Evolutionary conservation across 2,888 invertebrate genomes (phyloP).

Genomic region (Andrena praecox): DNA sequence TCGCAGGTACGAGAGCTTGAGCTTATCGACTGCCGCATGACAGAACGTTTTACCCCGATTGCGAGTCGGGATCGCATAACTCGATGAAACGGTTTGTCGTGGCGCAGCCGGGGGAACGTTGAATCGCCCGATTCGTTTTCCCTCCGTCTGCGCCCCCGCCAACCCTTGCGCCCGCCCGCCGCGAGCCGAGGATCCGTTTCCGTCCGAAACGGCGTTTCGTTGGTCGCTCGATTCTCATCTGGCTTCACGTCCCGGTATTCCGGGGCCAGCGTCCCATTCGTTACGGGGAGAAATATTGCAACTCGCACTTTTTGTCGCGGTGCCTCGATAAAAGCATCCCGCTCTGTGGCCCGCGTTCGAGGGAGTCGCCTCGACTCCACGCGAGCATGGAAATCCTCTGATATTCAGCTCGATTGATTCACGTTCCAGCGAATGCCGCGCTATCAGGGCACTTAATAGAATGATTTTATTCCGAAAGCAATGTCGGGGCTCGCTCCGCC

Average conservation of each 20-base stretch:
- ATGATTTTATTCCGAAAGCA: not conserved
- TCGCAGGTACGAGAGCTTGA: slow-evolving; percentile 17
- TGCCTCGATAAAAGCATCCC: not conserved
- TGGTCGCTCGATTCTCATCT: slow-evolving; percentile 49
- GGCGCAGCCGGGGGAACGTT: slow-evolving; percentile 1
- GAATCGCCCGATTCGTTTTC: slow-evolving; percentile 46
- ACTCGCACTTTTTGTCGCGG: slow-evolving; percentile 30
- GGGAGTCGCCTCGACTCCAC: not conserved
- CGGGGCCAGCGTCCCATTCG: slow-evolving; percentile 27
- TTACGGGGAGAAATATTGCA: slow-evolving; percentile 23
- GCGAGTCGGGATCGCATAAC: slow-evolving; percentile 52
- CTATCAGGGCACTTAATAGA: not conserved
- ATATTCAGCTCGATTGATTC: not conserved
- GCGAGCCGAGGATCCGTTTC: slow-evolving; percentile 12
- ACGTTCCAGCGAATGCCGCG: not conserved
- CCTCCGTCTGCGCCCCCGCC: not conserved
- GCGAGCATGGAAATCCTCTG: not conserved
- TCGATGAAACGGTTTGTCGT: slow-evolving; percentile 60
- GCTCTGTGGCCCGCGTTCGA: not conserved
- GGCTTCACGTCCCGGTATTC: slow-evolving; percentile 36
- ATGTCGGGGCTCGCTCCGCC: not conserved
- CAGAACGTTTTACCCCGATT: slow-evolving; percentile 58
- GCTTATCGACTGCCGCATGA: slow-evolving; percentile 47
- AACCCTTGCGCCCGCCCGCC: not conserved
- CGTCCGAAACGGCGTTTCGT: slow-evolving; percentile 38